A percentile compares a stretch with the other conserved stretches of the same genome.
Conservation (phyloP, 2,888 invertebrate species). For the Sminthurides aquaticus region DNA sequence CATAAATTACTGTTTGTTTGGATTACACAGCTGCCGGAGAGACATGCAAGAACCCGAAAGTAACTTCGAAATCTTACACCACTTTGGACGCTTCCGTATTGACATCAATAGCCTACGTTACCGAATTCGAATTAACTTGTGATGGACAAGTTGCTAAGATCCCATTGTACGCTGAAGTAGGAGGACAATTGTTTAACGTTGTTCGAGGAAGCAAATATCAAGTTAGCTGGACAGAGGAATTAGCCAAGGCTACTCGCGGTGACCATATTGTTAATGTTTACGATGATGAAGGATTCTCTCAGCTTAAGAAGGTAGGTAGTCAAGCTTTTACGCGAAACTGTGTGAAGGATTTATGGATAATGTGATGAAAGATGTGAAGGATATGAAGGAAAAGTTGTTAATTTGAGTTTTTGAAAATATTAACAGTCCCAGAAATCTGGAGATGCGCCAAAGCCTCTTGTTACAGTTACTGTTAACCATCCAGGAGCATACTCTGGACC, state of each 20-base stretch:
- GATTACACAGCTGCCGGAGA: neutral
- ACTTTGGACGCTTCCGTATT: slow-evolving; percentile 88
- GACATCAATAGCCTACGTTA: slow-evolving; percentile 80
- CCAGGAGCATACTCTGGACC: slow-evolving; percentile 77
- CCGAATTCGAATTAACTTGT: slow-evolving; percentile 81
- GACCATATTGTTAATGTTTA: slow-evolving; percentile 70
- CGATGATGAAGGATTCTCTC: slow-evolving; percentile 87
- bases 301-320: slow-evolving; percentile 62
- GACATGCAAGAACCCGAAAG: slow-evolving; percentile 49
- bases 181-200: slow-evolving; percentile 47
- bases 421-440: slow-evolving; percentile 32
- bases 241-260: slow-evolving; percentile 71
- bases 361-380: slow-evolving; percentile 45
- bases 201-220: slow-evolving; percentile 46
- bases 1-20: no score
- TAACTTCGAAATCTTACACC: slow-evolving; percentile 73
- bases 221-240: slow-evolving; percentile 89
- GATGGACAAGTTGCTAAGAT: slow-evolving; percentile 46
- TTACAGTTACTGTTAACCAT: slow-evolving; percentile 64
- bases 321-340: no score
- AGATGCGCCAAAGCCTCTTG: slow-evolving; percentile 54
- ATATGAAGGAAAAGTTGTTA: no score
- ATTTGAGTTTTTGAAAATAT: neutral
- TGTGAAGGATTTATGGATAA: neutral
- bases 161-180: slow-evolving; percentile 47